Percentiles rank a stretch among this genome's conserved stretches.
Conservation (phyloP, 2,797 vertebrate species). For the Sebastiscus albofasciatus region DNA sequence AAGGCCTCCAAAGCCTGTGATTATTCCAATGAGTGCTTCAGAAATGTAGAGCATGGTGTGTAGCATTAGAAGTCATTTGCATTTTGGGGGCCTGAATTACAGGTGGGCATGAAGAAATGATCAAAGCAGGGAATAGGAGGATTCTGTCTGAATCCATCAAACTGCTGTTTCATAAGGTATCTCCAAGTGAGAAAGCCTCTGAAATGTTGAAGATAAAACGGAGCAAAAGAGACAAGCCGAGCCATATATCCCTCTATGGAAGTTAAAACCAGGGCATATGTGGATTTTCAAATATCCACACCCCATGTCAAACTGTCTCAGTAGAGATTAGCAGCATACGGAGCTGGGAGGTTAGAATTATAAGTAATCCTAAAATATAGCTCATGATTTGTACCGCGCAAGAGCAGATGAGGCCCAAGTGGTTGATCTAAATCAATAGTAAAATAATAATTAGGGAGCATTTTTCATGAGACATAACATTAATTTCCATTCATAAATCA, state of each 20-base stretch:
- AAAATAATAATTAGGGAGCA: slow-evolving; percentile 71
- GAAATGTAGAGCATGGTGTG: slow-evolving; percentile 57
- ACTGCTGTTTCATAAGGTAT: slow-evolving; percentile 30
- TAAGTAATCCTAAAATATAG: slow-evolving; percentile 57
- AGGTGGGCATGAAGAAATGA: slow-evolving; percentile 65
- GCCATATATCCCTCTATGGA: slow-evolving; percentile 19
- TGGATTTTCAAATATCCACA: slow-evolving; percentile 53
- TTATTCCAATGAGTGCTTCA: slow-evolving; percentile 56
- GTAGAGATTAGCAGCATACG: slow-evolving; percentile 48
- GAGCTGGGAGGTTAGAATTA: slow-evolving; percentile 44
- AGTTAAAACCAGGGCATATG: slow-evolving; percentile 28
- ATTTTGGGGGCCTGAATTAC: slow-evolving; percentile 66
- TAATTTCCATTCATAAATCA: slow-evolving; percentile 73
- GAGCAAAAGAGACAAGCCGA: slow-evolving; percentile 40
- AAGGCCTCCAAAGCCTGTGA: slow-evolving; percentile 37
- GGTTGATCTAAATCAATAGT: slow-evolving; percentile 69
- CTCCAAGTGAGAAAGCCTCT: slow-evolving; percentile 44
- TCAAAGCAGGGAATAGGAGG: slow-evolving; percentile 58
- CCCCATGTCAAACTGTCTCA: slow-evolving; percentile 43
- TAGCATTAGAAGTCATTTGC: slow-evolving; percentile 60
- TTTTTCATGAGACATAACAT: slow-evolving; percentile 72
- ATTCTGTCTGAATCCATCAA: slow-evolving; percentile 59
- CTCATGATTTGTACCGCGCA: slow-evolving; percentile 41
- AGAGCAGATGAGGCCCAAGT: slow-evolving; percentile 47
- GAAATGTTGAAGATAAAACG: slow-evolving; percentile 54